phyloP scores from a whole-genome alignment of 2,888 invertebrate genomes.

The Leucoptera coffeella region DNA sequence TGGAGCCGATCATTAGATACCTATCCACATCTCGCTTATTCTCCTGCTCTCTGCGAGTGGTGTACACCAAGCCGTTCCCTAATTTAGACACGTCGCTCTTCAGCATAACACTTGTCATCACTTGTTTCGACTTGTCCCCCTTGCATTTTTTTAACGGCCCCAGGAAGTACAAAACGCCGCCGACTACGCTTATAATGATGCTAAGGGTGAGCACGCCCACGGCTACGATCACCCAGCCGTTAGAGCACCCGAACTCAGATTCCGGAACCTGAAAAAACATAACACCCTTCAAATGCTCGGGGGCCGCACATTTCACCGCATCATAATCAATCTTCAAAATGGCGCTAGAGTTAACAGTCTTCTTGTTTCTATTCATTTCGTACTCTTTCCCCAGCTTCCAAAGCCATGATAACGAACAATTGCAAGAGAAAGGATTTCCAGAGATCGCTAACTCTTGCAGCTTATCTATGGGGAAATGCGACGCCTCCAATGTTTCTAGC shows the following conservation, averaged over 20 bases:
- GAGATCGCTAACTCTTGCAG: conserved; percentile 68
- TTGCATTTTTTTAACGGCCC: conserved; percentile 46
- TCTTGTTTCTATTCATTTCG: conserved; percentile 26
- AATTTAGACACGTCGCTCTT: conserved; percentile 46
- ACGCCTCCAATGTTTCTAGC: conserved; percentile 68
- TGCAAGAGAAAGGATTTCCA: conserved; percentile 80
- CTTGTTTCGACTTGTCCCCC: conserved; percentile 47
- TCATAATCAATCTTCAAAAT: conserved; percentile 52
- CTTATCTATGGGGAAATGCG: conserved; percentile 77
- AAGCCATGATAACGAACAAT: conserved; percentile 82
- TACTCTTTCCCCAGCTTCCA: conserved; percentile 61
- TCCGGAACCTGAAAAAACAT: conserved; percentile 54
- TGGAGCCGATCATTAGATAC: conserved; percentile 46
- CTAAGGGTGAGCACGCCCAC: conserved; percentile 46
- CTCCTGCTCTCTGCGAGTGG: conserved; percentile 39
- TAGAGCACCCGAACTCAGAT: conserved; percentile 57
- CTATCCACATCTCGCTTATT: conserved; percentile 43
- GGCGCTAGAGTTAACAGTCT: conserved; percentile 26
- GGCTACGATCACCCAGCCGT: conserved; percentile 54
- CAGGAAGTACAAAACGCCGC: conserved; percentile 43
- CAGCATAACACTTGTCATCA: conserved; percentile 47
- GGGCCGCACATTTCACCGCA: conserved; percentile 53
- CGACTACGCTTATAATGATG: conserved; percentile 46
- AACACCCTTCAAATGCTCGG: conserved; percentile 46
- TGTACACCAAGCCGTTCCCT: conserved; percentile 43